Conservation (phyloP, 1,140 invertebrate species). For the Drosophila arawakana region DNA sequence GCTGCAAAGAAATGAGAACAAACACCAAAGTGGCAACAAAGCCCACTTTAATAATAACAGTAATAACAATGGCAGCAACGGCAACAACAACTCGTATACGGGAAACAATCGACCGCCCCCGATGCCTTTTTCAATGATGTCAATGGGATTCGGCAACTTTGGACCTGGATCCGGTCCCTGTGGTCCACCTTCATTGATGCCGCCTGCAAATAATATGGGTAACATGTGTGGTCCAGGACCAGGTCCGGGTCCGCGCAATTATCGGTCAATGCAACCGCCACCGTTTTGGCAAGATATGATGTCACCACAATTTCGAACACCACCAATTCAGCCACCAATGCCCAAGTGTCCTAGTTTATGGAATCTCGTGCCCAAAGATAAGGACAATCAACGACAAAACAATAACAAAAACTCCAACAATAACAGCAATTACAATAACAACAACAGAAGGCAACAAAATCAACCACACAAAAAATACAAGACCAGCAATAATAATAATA, state of each 20-base stretch:
- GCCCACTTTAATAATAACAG: constrained; percentile 6
- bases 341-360: constrained; percentile 69
- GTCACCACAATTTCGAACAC: constrained; percentile 55
- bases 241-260: constrained; percentile 19
- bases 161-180: constrained; percentile 50
- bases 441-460: constrained; percentile 26
- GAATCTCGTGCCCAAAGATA: constrained; percentile 69
- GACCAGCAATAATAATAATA: constrained; percentile 22
- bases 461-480: constrained; percentile 59
- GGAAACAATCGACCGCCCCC: constrained; percentile 60
- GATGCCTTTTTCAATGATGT: constrained; percentile 59
- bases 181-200: constrained; percentile 36
- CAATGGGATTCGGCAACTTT: constrained; percentile 58
- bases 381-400: constrained; percentile 25
- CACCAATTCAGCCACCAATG: constrained; percentile 72
- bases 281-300: constrained; percentile 78
- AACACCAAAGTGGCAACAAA: constrained; percentile 19
- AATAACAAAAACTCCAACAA: constrained; percentile 21
- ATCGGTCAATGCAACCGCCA: constrained; percentile 63
- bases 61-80: constrained; percentile 15
- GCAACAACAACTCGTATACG: constrained; percentile 37
- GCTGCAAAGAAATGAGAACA: constrained; percentile 30
- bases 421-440: constrained; percentile 16
- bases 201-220: constrained; percentile 23
- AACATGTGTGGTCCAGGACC: constrained; percentile 25